Evolutionary conservation across 2,797 vertebrate species (phyloP).

Genomic region (Diplodus sargus): DNA sequence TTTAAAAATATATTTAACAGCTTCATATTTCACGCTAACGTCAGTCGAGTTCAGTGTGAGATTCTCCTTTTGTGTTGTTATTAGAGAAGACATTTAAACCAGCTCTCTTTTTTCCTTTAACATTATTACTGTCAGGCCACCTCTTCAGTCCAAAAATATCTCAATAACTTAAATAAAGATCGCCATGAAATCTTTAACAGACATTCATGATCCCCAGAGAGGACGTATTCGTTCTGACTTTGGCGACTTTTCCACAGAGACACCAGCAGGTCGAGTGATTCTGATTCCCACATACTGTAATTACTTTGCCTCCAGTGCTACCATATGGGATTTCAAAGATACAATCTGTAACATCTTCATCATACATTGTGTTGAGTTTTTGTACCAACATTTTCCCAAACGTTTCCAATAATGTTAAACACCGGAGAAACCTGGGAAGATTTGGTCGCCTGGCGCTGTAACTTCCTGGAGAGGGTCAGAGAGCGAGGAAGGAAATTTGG

Average conservation of each 20-base stretch:
- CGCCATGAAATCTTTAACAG: not conserved
- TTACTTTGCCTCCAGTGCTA: not conserved
- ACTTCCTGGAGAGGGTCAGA: too few species aligned
- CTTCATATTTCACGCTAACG: constrained; percentile 7
- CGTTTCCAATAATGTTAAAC: too few species aligned
- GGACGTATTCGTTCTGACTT: too few species aligned
- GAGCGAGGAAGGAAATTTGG: too few species aligned
- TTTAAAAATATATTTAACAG: constrained; percentile 5
- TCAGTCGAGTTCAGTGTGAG: not conserved
- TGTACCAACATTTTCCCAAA: too few species aligned
- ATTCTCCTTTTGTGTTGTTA: not conserved
- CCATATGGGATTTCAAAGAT: too few species aligned
- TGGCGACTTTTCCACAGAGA: too few species aligned
- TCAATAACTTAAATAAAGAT: not conserved
- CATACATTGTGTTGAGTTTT: too few species aligned
- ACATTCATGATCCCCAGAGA: not conserved
- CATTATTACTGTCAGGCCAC: not conserved
- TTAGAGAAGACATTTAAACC: not conserved
- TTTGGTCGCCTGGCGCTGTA: too few species aligned
- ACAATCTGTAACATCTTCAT: too few species aligned
- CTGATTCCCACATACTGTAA: not conserved
- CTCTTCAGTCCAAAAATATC: not conserved
- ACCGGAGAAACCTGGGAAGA: too few species aligned
- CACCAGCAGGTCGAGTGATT: too few species aligned
- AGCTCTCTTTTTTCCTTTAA: not conserved